phyloP scores from a whole-genome alignment of 2,888 invertebrate genomes.

The Exocentrus adspersus region DNA sequence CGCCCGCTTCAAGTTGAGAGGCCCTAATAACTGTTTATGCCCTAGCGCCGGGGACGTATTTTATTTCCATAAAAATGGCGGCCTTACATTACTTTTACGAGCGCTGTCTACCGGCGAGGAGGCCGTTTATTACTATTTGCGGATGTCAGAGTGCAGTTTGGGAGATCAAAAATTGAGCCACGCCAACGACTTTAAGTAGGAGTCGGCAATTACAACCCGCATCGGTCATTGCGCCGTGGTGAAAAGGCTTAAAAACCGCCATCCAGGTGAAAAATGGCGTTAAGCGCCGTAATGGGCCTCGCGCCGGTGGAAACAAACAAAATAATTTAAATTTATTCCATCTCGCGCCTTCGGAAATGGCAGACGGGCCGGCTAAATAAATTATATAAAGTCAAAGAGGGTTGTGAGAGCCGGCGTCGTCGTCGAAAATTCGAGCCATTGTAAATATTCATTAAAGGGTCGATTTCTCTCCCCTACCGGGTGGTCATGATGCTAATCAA shows the following conservation, averaged over 20 bases:
- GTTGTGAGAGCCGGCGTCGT: constrained; percentile 18
- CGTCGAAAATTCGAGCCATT: constrained; percentile 12
- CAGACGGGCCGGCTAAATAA: constrained; percentile 30
- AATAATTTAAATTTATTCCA: constrained; percentile 9
- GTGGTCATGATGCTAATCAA: too few species aligned
- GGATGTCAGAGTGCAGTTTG: neutral
- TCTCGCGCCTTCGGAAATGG: constrained; percentile 8
- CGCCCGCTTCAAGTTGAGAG: neutral
- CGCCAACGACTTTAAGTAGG: too few species aligned
- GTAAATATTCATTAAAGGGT: constrained; percentile 30
- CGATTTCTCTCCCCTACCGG: constrained; percentile 25
- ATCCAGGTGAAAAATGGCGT: neutral
- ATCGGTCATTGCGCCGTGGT: too few species aligned
- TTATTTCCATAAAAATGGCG: neutral
- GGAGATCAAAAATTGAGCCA: too few species aligned
- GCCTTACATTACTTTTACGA: constrained; percentile 4
- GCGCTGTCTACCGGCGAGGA: neutral
- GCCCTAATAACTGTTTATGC: constrained; percentile 1
- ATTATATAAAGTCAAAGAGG: constrained; percentile 27
- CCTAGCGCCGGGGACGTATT: neutral
- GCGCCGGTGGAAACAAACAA: constrained; percentile 2
- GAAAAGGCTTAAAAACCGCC: neutral
- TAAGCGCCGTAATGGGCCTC: neutral
- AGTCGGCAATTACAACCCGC: too few species aligned
- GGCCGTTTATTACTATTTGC: neutral